Evolutionary conservation across 2,113 vertebrate genomes (phyloP).

Genomic region (Eolophus roseicapilla): DNA sequence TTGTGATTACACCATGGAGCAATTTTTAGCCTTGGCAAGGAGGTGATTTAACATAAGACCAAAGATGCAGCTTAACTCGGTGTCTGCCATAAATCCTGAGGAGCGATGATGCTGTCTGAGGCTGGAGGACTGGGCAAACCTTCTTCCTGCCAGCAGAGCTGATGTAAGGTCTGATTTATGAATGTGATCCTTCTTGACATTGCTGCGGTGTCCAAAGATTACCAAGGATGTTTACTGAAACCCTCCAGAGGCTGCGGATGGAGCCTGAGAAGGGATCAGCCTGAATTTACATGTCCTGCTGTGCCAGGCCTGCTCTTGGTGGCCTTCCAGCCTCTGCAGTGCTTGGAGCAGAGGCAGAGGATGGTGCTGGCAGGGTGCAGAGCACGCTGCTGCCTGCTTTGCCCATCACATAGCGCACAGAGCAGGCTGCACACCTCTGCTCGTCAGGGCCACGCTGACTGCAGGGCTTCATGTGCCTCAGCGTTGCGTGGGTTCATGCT

Average conservation of each 20-base stretch:
- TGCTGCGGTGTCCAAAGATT: not conserved
- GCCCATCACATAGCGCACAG: rapidly evolving
- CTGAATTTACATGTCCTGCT: not conserved
- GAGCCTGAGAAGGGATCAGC: not conserved
- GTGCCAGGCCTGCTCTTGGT: not conserved
- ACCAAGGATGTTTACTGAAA: not conserved
- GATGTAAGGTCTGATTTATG: not conserved
- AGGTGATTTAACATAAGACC: not conserved
- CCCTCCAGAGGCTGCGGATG: not conserved
- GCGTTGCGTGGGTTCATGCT: not conserved
- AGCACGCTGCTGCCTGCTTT: rapidly evolving
- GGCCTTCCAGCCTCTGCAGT: not conserved
- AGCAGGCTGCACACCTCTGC: rapidly evolving
- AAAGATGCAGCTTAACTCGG: not conserved
- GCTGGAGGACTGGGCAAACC: not conserved
- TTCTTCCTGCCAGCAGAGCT: not conserved
- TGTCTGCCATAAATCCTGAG: constrained; percentile 13
- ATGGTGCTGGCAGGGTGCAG: not conserved
- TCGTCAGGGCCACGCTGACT: not conserved
- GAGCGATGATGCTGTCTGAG: not conserved
- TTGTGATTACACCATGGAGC: constrained; percentile 20
- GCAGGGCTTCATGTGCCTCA: not conserved
- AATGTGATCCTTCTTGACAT: not conserved
- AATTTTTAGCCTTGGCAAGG: constrained; percentile 65
- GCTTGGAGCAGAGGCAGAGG: not conserved